phyloP scores from a whole-genome alignment of 2,113 vertebrate species.

The Cyprinodon brontotheroides region DNA sequence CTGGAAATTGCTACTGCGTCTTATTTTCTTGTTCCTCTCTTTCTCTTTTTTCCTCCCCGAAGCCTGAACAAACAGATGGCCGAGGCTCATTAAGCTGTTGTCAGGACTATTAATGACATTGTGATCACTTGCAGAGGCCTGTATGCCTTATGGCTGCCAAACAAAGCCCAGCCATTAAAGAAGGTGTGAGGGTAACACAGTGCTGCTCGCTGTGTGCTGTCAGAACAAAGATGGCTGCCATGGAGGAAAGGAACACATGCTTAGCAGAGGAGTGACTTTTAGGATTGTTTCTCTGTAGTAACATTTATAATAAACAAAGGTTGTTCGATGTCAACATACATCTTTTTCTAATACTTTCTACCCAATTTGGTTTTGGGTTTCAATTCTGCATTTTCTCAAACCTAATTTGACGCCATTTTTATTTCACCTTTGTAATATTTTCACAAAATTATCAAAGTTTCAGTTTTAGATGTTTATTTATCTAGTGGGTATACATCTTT shows the following conservation, averaged over 20 bases:
- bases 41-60: constrained; percentile 40
- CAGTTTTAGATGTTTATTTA: not conserved
- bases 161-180: constrained; percentile 65
- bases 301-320: constrained; percentile 21
- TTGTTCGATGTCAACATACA: constrained; percentile 4
- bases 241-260: constrained; percentile 58
- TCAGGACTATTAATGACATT: constrained; percentile 79
- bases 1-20: constrained; percentile 79
- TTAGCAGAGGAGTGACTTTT: constrained; percentile 45
- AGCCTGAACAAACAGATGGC: constrained; percentile 81
- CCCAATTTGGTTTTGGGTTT: not conserved
- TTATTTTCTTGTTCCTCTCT: constrained; percentile 66
- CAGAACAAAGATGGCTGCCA: constrained; percentile 61
- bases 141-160: constrained; percentile 65
- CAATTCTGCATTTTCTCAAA: not conserved
- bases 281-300: constrained; percentile 49
- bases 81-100: constrained; percentile 79
- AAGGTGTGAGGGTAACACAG: constrained; percentile 71
- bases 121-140: constrained; percentile 74
- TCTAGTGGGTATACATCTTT: not conserved
- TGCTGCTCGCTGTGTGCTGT: constrained; percentile 67
- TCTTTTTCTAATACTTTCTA: not conserved
- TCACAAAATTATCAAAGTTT: not conserved
- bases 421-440: not conserved
- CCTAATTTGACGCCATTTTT: not conserved